Evolutionary conservation across 1,140 invertebrate species (phyloP), one percentile per base, ranked within the genome.

Genomic region (Drosophila ambigua): DNA sequence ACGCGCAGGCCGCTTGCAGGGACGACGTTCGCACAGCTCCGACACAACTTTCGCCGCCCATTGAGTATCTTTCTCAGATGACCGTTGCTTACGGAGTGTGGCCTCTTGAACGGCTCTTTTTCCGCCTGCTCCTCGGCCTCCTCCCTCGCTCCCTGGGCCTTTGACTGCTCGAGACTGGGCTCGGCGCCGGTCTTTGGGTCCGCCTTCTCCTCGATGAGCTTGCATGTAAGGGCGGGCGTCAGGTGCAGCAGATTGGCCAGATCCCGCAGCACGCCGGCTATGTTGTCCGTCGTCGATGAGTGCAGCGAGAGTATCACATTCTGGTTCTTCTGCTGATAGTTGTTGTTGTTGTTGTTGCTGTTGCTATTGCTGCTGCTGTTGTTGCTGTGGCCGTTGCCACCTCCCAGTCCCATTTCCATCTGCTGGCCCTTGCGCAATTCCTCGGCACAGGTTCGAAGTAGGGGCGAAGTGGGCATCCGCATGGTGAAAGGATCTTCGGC

Each of bases 241-340:
- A 99, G 97, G 81, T 98, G 96, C 59, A 99, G 92, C 79, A 99
- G 95, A 91, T 98, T 97, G 5, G 98, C 97, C 73, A 99, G 94
- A 92, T 97, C 96, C 77, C 96, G 94, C 23, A 99, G 93, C 62
- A 99, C 97, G 50, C 96, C 96, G 72, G 97, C 94, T 75, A 99
- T 98, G 91, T 99, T 97, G 93, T 98, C 97, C 9, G 97, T 97
- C 55, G 97, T 96, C 8, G 97, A 97, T 31, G 98, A 92, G 5
- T 98, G 99, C 66, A 99, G 93, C 5, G 98, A 98, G 9, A 99
- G 97, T 23, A 97, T 97, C 46, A 99, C 96, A 93, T 98, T 94
- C 95, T 81, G 94, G 92, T 91, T 87, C 52, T 87, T 87, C 64
- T 88, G 83, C 64, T 87, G 83, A 6, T 87, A 88, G 11, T 88